Conservation (phyloP, 2,888 invertebrate species). For the Calameuta filiformis region DNA sequence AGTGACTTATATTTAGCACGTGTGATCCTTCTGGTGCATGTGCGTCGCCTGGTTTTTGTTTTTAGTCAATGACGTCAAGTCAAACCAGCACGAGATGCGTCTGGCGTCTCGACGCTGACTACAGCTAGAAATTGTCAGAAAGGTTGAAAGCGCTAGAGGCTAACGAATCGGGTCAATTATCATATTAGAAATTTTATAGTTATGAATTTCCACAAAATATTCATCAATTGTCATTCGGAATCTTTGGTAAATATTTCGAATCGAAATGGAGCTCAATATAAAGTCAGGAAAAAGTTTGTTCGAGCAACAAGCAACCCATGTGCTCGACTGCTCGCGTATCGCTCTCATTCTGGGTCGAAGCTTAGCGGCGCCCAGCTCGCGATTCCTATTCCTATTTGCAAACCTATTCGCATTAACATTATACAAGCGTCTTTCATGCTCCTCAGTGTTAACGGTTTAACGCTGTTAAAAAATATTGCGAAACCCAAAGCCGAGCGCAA, state of each 20-base stretch:
- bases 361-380: not conserved
- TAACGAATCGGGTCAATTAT: not conserved
- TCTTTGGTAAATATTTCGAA: not conserved
- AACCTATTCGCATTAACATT: not conserved
- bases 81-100: not conserved
- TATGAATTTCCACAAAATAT: no score
- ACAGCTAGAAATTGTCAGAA: not conserved
- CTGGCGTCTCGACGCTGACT: not conserved
- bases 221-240: no score
- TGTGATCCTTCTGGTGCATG: conserved; percentile 2
- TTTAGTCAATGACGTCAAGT: conserved; percentile 3
- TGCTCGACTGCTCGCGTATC: not conserved
- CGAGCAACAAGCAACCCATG: not conserved
- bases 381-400: not conserved
- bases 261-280: not conserved
- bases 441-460: not conserved
- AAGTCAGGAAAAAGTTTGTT: not conserved
- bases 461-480: not conserved
- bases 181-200: not conserved
- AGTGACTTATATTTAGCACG: conserved; percentile 4
- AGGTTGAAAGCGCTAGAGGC: not conserved
- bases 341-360: not conserved
- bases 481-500: conserved; percentile 7
- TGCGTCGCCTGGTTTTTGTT: not conserved
- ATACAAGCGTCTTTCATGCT: not conserved